phyloP scores from a whole-genome alignment of 2,113 vertebrate species.

The zebrafish (Danio rerio) region DNA sequence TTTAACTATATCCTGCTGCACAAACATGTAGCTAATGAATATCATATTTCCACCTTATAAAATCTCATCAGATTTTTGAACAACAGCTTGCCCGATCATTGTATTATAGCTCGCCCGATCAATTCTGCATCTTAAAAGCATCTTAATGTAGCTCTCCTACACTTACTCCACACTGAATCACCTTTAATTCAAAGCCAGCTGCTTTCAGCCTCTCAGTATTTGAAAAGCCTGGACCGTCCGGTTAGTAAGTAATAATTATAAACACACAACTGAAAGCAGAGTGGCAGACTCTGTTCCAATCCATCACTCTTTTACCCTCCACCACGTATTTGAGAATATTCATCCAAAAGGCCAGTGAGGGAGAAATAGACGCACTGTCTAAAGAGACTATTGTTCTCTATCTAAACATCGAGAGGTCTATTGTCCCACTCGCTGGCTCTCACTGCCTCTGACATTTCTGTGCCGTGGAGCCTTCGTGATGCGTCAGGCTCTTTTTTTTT shows the following conservation, averaged over 20 bases:
- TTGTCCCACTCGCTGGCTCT: slow-evolving; percentile 70
- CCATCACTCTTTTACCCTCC: slow-evolving; percentile 57
- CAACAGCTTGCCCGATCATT: not conserved
- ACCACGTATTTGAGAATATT: slow-evolving; percentile 67
- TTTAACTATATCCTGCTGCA: too few relatives aligned
- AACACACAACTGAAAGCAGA: slow-evolving; percentile 64
- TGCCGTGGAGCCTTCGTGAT: slow-evolving; percentile 58
- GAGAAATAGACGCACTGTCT: slow-evolving; percentile 69
- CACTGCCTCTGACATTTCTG: slow-evolving; percentile 73
- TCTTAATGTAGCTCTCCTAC: not conserved
- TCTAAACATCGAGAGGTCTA: slow-evolving; percentile 73
- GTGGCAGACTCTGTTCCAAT: slow-evolving; percentile 51
- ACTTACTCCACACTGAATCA: not conserved
- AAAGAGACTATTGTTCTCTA: slow-evolving; percentile 75
- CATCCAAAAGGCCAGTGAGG: slow-evolving; percentile 73
- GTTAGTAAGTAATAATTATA: slow-evolving; percentile 63
- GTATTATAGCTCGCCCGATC: not conserved
- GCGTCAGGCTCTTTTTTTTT: slow-evolving; percentile 50
- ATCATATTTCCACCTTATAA: not conserved
- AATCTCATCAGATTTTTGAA: not conserved
- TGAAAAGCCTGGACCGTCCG: slow-evolving; percentile 47
- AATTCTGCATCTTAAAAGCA: not conserved
- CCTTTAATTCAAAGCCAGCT: not conserved
- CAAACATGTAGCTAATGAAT: not conserved
- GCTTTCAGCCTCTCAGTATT: not conserved